phyloP scores from a whole-genome alignment of 2,113 vertebrate species.

The Pteropus alecto region DNA sequence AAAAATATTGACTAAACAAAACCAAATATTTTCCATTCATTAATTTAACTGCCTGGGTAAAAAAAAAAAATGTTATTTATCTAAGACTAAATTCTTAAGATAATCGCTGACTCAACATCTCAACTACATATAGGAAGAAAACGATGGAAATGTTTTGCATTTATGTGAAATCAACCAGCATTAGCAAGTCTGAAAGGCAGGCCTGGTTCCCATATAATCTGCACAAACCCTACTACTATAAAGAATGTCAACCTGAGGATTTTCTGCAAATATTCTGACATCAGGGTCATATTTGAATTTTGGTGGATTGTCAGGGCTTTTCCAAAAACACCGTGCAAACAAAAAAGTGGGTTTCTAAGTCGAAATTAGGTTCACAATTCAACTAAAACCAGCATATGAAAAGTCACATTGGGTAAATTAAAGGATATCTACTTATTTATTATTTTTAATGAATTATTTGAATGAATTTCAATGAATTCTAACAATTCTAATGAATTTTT shows the following conservation, averaged over 20 bases:
- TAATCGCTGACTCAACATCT: conserved; percentile 22
- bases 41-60: background rate
- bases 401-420: background rate
- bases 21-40: background rate
- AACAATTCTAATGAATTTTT: background rate
- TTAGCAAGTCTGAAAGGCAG: background rate
- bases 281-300: background rate
- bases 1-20: background rate
- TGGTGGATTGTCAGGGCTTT: background rate
- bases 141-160: background rate
- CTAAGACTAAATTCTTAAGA: background rate
- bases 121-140: conserved; percentile 26
- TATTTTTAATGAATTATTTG: background rate
- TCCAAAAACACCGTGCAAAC: background rate
- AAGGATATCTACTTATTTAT: background rate
- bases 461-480: background rate
- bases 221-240: background rate
- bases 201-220: background rate
- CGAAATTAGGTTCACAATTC: background rate
- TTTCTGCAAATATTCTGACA: background rate
- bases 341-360: background rate
- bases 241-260: background rate
- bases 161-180: background rate
- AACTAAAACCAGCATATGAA: background rate
- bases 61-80: conserved; percentile 37